phyloP scores from a whole-genome alignment of 2,888 invertebrate species.

The Beris morrisii region DNA sequence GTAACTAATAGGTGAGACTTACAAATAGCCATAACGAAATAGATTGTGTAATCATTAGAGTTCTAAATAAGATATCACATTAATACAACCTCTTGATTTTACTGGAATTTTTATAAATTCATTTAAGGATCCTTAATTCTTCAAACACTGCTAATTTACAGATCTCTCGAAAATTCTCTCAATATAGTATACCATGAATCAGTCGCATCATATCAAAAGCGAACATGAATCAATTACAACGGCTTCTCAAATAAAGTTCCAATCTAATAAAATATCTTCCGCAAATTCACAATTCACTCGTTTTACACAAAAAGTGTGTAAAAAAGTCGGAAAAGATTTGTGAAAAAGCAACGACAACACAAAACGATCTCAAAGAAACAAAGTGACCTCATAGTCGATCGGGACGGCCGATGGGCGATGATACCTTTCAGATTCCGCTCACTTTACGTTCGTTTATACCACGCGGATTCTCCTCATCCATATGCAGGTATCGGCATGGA shows the following conservation, averaged over 20 bases:
- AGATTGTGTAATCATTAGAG: no score
- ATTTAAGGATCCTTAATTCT: no score
- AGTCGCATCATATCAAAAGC: no score
- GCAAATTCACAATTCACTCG: conserved; percentile 15
- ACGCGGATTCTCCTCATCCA: conserved; percentile 33
- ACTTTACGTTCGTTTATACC: conserved; percentile 24
- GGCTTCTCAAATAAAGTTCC: background rate
- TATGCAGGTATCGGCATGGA: conserved; percentile 32
- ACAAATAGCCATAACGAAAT: no score
- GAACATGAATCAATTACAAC: no score
- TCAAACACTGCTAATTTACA: no score
- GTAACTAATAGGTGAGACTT: no score
- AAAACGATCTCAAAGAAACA: conserved; percentile 6
- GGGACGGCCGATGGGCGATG: background rate
- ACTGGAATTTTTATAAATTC: no score
- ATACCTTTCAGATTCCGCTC: conserved; percentile 26
- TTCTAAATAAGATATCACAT: no score
- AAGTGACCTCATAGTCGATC: conserved; percentile 11
- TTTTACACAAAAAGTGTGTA: background rate
- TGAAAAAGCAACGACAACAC: background rate
- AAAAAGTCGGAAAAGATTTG: conserved; percentile 9
- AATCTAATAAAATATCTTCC: conserved; percentile 12
- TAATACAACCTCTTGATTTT: no score
- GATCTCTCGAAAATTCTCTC: no score
- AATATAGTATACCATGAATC: no score